Evolutionary conservation across 2,797 vertebrate genomes (phyloP), one percentile per base, ranked within the genome.

Genomic region (Eulemur coronatus): DNA sequence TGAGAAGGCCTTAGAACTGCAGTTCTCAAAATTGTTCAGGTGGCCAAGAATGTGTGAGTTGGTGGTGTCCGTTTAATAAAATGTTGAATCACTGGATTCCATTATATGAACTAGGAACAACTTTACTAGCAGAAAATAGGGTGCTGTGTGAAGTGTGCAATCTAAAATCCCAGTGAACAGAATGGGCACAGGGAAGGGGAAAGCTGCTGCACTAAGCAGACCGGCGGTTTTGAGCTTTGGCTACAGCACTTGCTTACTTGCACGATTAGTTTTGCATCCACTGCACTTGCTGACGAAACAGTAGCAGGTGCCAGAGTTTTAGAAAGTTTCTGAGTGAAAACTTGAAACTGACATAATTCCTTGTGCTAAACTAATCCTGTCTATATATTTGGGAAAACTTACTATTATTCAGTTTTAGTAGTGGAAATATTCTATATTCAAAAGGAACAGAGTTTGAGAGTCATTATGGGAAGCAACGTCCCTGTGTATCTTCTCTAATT

Each of bases 301-400:
- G 55, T 78, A 92, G 81, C 95, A 92, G 89, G 65, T 95, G 94
- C 84, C 79, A 84, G 82, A 15, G 57, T 48, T 87, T 97, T 84
- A 14, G 63, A 78, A 91, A 79, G 63, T 81, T 72, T 70, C 65
- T 81, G 80, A 69, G 43, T 69, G 35, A 86, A 80, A 84, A 33
- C 55, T 48, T 46, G 13, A 91, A 95, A 86, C 67, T 24, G 87
- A 92, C 41, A 80, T 50, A 93, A 90, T 82, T 73, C n/a, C n/a
- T 10, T 18, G 26, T 65, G 11, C 75, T 50, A 72, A 92, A 84
- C 65, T 78, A 14, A 70, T 57, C 46, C 76, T 84, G 52, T 46
- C 0, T 55, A 1, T 46, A 1, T 73, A 35, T 59, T 81, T 76
- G 52, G 75, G 5, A 52, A 91, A 75, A 69, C 79, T 65, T 13